Evolutionary conservation across 2,113 vertebrate species (phyloP).

Genomic region (Semicossyphus pulcher): DNA sequence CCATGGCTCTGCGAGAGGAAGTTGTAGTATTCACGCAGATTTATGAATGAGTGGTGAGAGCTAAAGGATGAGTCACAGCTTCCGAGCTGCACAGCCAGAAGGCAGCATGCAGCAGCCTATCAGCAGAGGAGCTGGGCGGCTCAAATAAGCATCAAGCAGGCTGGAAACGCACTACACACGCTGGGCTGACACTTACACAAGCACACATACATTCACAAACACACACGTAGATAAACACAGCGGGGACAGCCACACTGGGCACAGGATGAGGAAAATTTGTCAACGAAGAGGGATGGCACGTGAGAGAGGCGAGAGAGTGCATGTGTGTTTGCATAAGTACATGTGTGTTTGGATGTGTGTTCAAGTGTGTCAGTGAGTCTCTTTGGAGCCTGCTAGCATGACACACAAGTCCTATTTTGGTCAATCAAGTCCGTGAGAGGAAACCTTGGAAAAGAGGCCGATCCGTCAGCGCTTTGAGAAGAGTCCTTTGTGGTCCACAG

Average conservation of each 20-base stretch:
- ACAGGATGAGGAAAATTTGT: conserved; percentile 50
- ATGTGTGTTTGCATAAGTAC: conserved; percentile 16
- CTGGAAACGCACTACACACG: conserved; percentile 49
- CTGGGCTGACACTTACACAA: conserved; percentile 24
- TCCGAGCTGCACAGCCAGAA: conserved; percentile 67
- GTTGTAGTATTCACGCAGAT: conserved; percentile 78
- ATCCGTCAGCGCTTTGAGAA: conserved; percentile 68
- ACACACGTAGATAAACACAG: conserved; percentile 46
- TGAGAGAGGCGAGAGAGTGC: conserved; percentile 13
- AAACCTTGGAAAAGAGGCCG: conserved; percentile 57
- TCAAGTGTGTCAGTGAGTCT: conserved; percentile 47
- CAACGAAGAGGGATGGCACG: conserved; percentile 27
- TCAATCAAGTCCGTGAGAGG: conserved; percentile 66
- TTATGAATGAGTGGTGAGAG: conserved; percentile 82
- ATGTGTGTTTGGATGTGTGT: conserved; percentile 26
- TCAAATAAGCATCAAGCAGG: conserved; percentile 58
- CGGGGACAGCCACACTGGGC: conserved; percentile 46
- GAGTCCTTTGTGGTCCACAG: conserved; percentile 67
- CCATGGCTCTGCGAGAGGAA: conserved; percentile 62
- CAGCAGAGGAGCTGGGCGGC: conserved; percentile 61
- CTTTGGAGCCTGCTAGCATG: conserved; percentile 41
- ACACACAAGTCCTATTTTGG: conserved; percentile 66
- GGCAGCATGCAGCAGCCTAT: conserved; percentile 73
- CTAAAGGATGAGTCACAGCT: conserved; percentile 80
- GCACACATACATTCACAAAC: conserved; percentile 2